These are phyloP conservation scores for Campoplex capitator DNA, from an alignment of 2,888 invertebrate genomes.

Conservation along the genomic window DNA sequence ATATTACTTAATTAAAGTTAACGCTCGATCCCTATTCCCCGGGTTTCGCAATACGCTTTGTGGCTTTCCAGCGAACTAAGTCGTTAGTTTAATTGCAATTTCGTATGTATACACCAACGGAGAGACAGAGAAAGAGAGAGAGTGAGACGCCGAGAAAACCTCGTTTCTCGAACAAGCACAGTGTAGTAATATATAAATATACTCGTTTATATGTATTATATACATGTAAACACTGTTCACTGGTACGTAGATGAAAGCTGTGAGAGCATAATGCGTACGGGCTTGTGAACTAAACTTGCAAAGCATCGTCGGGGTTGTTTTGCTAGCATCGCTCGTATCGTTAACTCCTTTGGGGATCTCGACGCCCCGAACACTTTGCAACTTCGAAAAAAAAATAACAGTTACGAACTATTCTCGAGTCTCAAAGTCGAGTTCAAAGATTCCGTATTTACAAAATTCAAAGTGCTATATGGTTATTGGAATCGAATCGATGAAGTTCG, in stretches of 20 bases:
- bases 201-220: conserved; percentile 4
- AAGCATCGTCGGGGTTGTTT: conserved; percentile 45
- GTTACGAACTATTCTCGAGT: not conserved
- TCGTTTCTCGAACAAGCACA: conserved; percentile 35
- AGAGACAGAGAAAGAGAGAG: conserved; percentile 9
- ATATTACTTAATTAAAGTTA: conserved; percentile 77
- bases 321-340: conserved; percentile 33
- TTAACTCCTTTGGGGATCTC: conserved; percentile 46
- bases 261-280: conserved; percentile 42
- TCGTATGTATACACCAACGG: conserved; percentile 64
- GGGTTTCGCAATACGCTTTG: conserved; percentile 70
- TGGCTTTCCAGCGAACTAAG: conserved; percentile 71
- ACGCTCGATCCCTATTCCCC: conserved; percentile 73
- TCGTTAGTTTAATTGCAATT: conserved; percentile 77
- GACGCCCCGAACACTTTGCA: conserved; percentile 8
- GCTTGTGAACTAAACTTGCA: conserved; percentile 36
- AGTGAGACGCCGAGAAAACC: conserved; percentile 7
- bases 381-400: not conserved
- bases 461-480: not conserved
- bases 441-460: not conserved
- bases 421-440: not conserved
- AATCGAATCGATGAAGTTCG: not conserved
- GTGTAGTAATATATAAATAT: conserved; percentile 10
- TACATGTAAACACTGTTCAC: conserved; percentile 13
- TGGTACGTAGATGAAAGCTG: conserved; percentile 20